Evolutionary conservation across 1,140 invertebrate genomes (phyloP).

Genomic region (Cydia fagiglandana): DNA sequence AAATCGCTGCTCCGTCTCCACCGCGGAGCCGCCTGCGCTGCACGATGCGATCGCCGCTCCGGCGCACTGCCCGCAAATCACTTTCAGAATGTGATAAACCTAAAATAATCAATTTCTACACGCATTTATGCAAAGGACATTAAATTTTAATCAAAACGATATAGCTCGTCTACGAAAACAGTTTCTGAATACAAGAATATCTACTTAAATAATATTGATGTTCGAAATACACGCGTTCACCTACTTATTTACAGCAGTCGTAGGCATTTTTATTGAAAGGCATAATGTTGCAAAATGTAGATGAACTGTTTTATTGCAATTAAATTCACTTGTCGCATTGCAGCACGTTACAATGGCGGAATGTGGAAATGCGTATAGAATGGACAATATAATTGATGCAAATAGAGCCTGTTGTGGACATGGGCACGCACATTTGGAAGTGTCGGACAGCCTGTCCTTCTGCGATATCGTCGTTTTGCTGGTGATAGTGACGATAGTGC

Average conservation of each 20-base stretch:
- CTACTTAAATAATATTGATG: not conserved
- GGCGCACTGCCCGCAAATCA: not conserved
- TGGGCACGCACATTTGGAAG: slow-evolving; percentile 58
- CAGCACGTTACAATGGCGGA: slow-evolving; percentile 11
- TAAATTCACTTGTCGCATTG: not conserved
- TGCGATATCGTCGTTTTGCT: slow-evolving; percentile 49
- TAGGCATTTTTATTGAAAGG: not conserved
- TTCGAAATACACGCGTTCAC: slow-evolving; percentile 1
- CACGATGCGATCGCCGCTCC: not conserved
- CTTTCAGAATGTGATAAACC: not conserved
- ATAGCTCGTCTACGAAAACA: not conserved
- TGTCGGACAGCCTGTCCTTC: slow-evolving; percentile 51
- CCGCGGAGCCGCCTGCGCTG: not conserved
- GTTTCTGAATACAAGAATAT: not conserved
- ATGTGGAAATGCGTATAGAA: not conserved
- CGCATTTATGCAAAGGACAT: not conserved
- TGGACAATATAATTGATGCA: slow-evolving; percentile 2
- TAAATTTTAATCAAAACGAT: slow-evolving; percentile 3
- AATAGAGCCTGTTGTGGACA: not conserved
- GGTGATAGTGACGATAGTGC: slow-evolving; percentile 42
- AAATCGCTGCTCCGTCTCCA: not conserved
- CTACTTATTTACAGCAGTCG: not conserved
- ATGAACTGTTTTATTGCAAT: slow-evolving; percentile 15
- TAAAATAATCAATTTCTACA: not conserved
- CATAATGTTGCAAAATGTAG: not conserved